Percentiles rank a stretch among this genome's conserved stretches.
These are phyloP conservation scores for Kryptolebias ocellatus DNA, from an alignment of 2,797 vertebrate genomes.

Conservation along the genomic window DNA sequence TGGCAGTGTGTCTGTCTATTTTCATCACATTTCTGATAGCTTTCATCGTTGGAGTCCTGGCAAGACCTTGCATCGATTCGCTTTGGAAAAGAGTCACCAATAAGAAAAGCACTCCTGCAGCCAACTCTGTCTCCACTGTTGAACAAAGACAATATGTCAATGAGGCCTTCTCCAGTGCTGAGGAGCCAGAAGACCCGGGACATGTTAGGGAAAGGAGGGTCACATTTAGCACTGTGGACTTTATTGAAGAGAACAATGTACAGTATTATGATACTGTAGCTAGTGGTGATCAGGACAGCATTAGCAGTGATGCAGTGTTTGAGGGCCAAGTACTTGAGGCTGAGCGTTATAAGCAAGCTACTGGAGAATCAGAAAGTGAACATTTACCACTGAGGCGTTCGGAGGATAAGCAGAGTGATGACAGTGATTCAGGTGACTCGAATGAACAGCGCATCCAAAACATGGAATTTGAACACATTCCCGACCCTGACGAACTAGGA, in stretches of 20 bases:
- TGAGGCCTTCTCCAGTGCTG: conserved; percentile 75
- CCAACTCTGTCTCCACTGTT: conserved; percentile 28
- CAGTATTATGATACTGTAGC: conserved; percentile 73
- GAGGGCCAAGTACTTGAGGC: conserved; percentile 24
- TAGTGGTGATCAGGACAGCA: conserved; percentile 27
- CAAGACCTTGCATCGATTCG: conserved; percentile 83
- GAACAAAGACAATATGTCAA: conserved; percentile 78
- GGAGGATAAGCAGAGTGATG: conserved; percentile 27
- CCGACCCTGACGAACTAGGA: conserved; percentile 48
- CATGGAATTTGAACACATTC: conserved; percentile 70
- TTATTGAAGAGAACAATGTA: conserved; percentile 35
- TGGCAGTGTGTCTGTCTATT: conserved; percentile 88
- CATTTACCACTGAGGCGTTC: conserved; percentile 1
- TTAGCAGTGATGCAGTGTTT: conserved; percentile 38
- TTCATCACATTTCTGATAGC: conserved; percentile 88
- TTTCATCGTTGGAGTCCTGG: conserved; percentile 87
- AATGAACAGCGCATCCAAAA: conserved; percentile 8
- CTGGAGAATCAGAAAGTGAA: conserved; percentile 41
- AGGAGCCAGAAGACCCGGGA: conserved; percentile 35
- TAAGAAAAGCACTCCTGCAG: conserved; percentile 48
- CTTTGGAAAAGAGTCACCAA: conserved; percentile 72
- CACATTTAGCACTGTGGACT: conserved; percentile 66
- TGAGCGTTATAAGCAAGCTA: conserved; percentile 16
- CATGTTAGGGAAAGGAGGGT: conserved; percentile 74
- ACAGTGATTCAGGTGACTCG: conserved; percentile 22